Percentiles rank a stretch among this genome's conserved stretches.
Conservation (phyloP, 1,140 invertebrate genomes). For the Sitophilus oryzae region DNA sequence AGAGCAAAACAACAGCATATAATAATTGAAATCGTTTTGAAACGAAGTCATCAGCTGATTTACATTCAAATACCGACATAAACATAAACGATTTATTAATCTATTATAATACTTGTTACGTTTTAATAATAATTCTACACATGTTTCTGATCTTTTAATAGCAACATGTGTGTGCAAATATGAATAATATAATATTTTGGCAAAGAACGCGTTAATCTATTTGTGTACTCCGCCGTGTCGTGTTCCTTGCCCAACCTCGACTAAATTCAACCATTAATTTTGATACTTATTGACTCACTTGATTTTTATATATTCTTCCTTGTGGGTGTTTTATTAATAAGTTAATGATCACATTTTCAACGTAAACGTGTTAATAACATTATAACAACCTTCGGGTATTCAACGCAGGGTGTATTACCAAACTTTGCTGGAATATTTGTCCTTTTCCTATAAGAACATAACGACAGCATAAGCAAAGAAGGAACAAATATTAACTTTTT, state of each 20-base stretch:
- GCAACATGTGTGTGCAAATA: background rate
- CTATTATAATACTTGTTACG: background rate
- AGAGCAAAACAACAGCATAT: too few species aligned
- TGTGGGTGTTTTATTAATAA: too few species aligned
- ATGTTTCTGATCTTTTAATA: background rate
- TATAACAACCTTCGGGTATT: too few species aligned
- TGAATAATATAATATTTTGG: background rate
- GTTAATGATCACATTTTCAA: too few species aligned
- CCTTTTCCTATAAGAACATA: too few species aligned
- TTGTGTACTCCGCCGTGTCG: background rate
- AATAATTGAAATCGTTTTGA: too few species aligned
- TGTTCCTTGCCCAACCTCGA: background rate
- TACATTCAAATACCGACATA: background rate
- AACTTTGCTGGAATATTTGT: too few species aligned
- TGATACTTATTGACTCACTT: background rate
- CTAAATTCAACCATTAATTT: background rate
- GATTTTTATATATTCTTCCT: background rate
- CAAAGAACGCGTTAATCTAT: background rate
- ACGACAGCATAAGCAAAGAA: too few species aligned
- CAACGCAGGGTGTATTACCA: too few species aligned
- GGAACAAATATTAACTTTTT: too few species aligned
- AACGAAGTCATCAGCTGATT: too few species aligned
- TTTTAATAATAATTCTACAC: background rate
- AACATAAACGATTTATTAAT: background rate
- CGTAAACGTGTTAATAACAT: too few species aligned